A percentile compares a stretch with the other conserved stretches of the same genome.
Conservation (phyloP, 2,888 invertebrate genomes). For the Colletes collaris region DNA sequence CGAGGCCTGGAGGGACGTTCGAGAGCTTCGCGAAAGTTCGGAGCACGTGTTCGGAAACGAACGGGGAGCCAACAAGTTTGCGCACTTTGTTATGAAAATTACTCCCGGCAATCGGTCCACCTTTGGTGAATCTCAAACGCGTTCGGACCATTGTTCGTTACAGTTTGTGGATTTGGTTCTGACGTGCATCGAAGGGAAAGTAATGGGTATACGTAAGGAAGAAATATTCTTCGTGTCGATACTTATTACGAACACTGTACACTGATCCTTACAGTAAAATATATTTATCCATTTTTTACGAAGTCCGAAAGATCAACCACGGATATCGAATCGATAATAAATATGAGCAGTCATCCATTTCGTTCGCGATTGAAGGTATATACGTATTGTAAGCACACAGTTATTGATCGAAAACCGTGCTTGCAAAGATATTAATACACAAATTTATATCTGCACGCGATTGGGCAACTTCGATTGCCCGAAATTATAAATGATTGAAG, state of each 20-base stretch:
- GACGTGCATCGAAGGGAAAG: too few relatives aligned
- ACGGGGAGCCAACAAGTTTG: neutral
- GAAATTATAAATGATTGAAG: conserved; percentile 39
- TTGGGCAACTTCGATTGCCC: conserved; percentile 23
- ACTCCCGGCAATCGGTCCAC: neutral
- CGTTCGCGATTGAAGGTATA: conserved; percentile 32
- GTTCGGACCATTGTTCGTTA: too few relatives aligned
- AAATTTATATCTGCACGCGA: conserved; percentile 29
- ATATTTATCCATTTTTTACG: too few relatives aligned
- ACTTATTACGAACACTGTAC: too few relatives aligned
- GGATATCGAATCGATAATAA: conserved; percentile 5
- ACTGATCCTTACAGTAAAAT: too few relatives aligned
- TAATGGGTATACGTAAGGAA: too few relatives aligned
- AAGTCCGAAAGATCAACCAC: neutral
- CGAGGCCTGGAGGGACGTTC: neutral
- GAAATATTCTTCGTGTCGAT: too few relatives aligned
- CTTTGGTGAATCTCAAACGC: neutral
- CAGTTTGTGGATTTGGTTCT: too few relatives aligned
- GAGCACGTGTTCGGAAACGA: too few relatives aligned
- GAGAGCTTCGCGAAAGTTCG: neutral
- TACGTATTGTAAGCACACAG: neutral
- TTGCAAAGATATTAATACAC: conserved; percentile 35
- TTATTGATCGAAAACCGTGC: conserved; percentile 38
- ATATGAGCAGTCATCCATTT: conserved; percentile 1
- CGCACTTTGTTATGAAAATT: conserved; percentile 30